These are phyloP conservation scores for Yponomeuta evonymella DNA, from an alignment of 2,888 invertebrate genomes.

Conservation along the genomic window DNA sequence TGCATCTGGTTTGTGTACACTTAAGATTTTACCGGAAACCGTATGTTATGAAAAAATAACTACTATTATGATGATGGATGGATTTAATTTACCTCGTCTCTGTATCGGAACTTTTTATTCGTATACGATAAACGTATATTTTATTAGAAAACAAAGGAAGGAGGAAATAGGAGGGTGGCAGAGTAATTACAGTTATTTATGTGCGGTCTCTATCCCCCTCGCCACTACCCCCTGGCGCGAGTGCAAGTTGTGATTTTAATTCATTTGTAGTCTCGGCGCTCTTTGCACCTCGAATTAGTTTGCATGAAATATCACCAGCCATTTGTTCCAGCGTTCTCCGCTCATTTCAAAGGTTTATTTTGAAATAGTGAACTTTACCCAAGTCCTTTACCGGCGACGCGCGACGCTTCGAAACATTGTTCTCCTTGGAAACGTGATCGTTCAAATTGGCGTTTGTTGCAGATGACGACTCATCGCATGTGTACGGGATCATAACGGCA, in stretches of 20 bases:
- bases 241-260: constrained; percentile 72
- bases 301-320: constrained; percentile 64
- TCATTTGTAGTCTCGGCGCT: constrained; percentile 57
- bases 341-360: constrained; percentile 11
- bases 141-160: constrained; percentile 43
- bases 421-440: not conserved
- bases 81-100: constrained; percentile 30
- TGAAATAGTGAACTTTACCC: constrained; percentile 1
- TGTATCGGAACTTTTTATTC: constrained; percentile 34
- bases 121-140: no score
- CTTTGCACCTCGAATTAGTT: constrained; percentile 70
- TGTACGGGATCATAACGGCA: constrained; percentile 89
- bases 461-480: constrained; percentile 89
- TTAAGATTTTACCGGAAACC: not conserved
- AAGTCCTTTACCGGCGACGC: constrained; percentile 2
- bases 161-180: constrained; percentile 33
- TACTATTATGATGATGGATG: constrained; percentile 14
- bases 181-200: constrained; percentile 70
- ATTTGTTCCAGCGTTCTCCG: constrained; percentile 50
- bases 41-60: not conserved
- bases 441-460: constrained; percentile 42
- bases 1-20: not conserved
- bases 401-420: no score
- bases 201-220: constrained; percentile 54
- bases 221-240: constrained; percentile 39